Evolutionary conservation across 2,888 invertebrate species (phyloP).

Genomic region (Marasmarcha lunaedactyla): DNA sequence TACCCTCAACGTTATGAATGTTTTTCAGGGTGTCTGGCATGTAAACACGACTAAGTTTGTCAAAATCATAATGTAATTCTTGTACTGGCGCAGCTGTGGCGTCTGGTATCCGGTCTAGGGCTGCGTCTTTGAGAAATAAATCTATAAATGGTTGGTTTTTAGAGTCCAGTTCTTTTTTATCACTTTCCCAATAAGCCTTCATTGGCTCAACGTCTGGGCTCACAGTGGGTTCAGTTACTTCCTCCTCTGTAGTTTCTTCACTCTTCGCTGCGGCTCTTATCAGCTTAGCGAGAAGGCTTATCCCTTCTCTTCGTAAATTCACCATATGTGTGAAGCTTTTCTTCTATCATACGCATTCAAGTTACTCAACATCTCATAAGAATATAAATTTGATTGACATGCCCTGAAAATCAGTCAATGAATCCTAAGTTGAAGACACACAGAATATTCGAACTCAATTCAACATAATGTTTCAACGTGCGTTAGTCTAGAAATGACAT

Average conservation of each 20-base stretch:
- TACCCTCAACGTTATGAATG: slow-evolving; percentile 45
- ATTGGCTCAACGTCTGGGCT: slow-evolving; percentile 40
- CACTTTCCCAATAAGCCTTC: slow-evolving; percentile 60
- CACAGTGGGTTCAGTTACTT: slow-evolving; percentile 17
- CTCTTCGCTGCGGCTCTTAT: slow-evolving; percentile 31
- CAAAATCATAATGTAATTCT: slow-evolving; percentile 59
- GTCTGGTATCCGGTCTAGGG: slow-evolving; percentile 51
- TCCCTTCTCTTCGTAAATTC: slow-evolving; percentile 52
- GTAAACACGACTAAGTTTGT: slow-evolving; percentile 36
- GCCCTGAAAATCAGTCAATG: slow-evolving; percentile 69
- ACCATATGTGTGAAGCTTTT: slow-evolving; percentile 54
- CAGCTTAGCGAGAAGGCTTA: slow-evolving; percentile 54
- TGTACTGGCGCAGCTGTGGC: slow-evolving; percentile 42
- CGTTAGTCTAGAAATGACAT: slow-evolving; percentile 24
- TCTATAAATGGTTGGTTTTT: slow-evolving; percentile 49
- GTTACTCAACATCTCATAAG: slow-evolving; percentile 36
- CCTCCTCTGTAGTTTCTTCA: slow-evolving; percentile 31
- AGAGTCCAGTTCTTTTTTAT: slow-evolving; percentile 36
- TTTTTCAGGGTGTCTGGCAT: slow-evolving; percentile 42
- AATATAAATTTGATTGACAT: slow-evolving; percentile 49
- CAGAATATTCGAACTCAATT: slow-evolving; percentile 43
- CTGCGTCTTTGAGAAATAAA: slow-evolving; percentile 40
- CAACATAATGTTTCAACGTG: not conserved
- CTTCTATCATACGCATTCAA: slow-evolving; percentile 46
- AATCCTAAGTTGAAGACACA: slow-evolving; percentile 67